phyloP scores from a whole-genome alignment of 1,140 invertebrate species.

The Pygmarrhopalites habei region DNA sequence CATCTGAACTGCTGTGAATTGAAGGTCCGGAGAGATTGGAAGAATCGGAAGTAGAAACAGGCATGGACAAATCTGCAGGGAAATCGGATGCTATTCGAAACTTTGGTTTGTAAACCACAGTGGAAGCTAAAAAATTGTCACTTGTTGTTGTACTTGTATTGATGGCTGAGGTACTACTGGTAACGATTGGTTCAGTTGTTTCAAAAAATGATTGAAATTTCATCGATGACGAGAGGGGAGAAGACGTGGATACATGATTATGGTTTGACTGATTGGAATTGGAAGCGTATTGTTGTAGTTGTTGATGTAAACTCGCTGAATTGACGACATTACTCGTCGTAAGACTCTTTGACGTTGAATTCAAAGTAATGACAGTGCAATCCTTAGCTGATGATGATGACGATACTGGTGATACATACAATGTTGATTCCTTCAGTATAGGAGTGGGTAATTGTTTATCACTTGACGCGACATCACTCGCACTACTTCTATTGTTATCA shows the following conservation, averaged over 20 bases:
- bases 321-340: no score
- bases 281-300: no score
- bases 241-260: no score
- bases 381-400: no score
- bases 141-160: background rate
- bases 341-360: no score
- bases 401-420: background rate
- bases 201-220: background rate
- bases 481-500: background rate
- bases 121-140: background rate
- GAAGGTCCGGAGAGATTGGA: constrained; percentile 1
- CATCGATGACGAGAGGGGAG: no score
- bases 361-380: no score
- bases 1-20: background rate
- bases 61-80: background rate
- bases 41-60: background rate
- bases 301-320: no score
- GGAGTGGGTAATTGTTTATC: background rate
- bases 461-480: background rate
- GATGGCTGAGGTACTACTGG: background rate
- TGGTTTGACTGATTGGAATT: background rate
- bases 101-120: constrained; percentile 37
- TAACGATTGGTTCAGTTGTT: background rate
- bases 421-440: background rate
- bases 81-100: constrained; percentile 27